These are phyloP conservation scores for Raja brachyura DNA, from an alignment of 2,113 vertebrate genomes.

Conservation along the genomic window DNA sequence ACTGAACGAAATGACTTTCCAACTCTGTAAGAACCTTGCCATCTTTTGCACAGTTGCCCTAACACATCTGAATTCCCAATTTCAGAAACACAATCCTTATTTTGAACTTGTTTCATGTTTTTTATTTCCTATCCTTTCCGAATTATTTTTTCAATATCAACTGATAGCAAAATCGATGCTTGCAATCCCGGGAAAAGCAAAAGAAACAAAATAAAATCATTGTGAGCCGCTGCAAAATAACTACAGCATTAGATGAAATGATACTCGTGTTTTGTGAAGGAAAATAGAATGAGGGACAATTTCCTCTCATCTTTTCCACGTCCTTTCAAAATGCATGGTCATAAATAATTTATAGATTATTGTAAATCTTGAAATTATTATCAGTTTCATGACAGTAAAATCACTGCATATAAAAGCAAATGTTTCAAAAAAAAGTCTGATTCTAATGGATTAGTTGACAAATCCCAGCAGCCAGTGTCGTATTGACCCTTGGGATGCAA, in stretches of 20 bases:
- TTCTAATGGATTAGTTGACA: background rate
- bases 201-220: background rate
- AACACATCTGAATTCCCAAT: background rate
- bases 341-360: background rate
- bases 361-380: conserved; percentile 1
- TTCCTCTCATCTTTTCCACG: background rate
- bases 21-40: background rate
- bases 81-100: background rate
- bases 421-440: background rate
- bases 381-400: background rate
- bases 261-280: background rate
- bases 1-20: background rate
- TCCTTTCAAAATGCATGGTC: background rate
- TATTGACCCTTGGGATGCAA: background rate
- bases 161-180: background rate
- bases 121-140: background rate
- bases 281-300: background rate
- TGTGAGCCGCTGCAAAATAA: background rate
- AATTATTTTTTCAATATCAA: background rate
- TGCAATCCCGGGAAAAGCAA: background rate
- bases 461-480: background rate
- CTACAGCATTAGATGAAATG: background rate
- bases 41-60: background rate
- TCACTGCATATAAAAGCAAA: background rate
- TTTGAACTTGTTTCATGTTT: background rate